These are phyloP conservation scores for Agrilus mali DNA, from an alignment of 2,888 invertebrate genomes.

Conservation along the genomic window DNA sequence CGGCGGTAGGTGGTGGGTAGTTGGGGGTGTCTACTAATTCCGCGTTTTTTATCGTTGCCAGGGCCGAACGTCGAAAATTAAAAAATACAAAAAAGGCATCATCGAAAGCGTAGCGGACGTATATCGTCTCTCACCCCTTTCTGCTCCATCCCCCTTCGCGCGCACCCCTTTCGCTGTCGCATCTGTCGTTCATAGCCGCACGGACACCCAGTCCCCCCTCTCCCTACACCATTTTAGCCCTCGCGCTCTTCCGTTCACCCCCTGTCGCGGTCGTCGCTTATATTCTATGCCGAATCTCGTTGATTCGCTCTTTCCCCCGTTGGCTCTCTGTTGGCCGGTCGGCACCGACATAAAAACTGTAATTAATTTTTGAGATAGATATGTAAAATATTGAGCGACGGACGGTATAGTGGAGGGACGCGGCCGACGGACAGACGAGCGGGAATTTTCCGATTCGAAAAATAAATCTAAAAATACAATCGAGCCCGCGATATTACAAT, in stretches of 20 bases:
- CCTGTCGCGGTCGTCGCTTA: conserved; percentile 10
- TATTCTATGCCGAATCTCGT: conserved; percentile 15
- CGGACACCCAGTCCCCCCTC: no score
- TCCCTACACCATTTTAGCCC: not conserved
- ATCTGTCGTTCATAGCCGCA: no score
- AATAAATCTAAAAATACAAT: conserved; percentile 31
- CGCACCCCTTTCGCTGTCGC: no score
- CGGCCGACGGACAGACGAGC: conserved; percentile 1
- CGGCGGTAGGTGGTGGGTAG: conserved; percentile 1
- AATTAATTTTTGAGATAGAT: conserved; percentile 35
- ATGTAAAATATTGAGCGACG: conserved; percentile 31
- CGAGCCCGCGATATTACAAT: conserved; percentile 26
- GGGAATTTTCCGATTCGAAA: conserved; percentile 28
- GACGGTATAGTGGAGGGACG: not conserved
- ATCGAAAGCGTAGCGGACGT: no score
- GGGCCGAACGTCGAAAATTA: no score
- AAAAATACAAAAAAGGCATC: conserved; percentile 1
- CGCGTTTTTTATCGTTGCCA: no score
- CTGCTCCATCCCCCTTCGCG: no score
- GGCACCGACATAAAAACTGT: conserved; percentile 25
- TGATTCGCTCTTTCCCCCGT: no score
- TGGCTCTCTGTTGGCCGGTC: conserved; percentile 19
- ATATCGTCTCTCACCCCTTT: no score
- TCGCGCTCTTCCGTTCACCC: conserved; percentile 6
- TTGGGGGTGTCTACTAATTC: no score